A percentile compares a stretch with the other conserved stretches of the same genome.
Evolutionary conservation across 1,140 invertebrate species (phyloP).

Genomic region (Caerostris extrusa): DNA sequence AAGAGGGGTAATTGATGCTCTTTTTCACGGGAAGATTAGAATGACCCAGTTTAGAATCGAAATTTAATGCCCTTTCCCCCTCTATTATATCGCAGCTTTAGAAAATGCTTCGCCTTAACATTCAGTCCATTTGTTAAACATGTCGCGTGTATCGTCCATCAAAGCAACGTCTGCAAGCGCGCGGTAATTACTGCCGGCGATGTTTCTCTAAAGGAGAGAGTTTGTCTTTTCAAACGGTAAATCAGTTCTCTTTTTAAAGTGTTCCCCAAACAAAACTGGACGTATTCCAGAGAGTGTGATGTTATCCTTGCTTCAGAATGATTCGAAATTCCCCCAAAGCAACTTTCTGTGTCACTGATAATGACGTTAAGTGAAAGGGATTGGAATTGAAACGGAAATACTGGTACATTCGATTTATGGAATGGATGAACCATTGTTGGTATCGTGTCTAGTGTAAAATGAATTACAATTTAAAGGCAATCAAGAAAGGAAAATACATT

Average conservation of each 20-base stretch:
- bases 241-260: not conserved
- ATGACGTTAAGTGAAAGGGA: not conserved
- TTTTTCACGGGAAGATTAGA: not conserved
- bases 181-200: not conserved
- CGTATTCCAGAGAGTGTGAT: not conserved
- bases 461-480: too few species aligned
- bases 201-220: not conserved
- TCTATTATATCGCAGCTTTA: not conserved
- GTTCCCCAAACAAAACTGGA: not conserved
- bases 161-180: not conserved
- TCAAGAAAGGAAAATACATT: too few species aligned
- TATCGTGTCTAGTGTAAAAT: too few species aligned
- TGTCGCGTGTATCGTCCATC: not conserved
- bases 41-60: slow-evolving; percentile 18
- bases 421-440: not conserved
- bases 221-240: slow-evolving; percentile 17
- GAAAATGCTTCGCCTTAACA: slow-evolving; percentile 21
- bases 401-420: not conserved
- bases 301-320: not conserved
- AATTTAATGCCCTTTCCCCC: not conserved
- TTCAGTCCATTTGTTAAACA: not conserved
- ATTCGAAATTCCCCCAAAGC: not conserved
- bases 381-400: not conserved
- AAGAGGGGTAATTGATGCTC: not conserved
- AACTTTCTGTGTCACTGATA: not conserved